A percentile compares a stretch with the other conserved stretches of the same genome.
phyloP scores from a whole-genome alignment of 92 coral and sea anemone genomes.

The Isaurus tuberculatus region DNA sequence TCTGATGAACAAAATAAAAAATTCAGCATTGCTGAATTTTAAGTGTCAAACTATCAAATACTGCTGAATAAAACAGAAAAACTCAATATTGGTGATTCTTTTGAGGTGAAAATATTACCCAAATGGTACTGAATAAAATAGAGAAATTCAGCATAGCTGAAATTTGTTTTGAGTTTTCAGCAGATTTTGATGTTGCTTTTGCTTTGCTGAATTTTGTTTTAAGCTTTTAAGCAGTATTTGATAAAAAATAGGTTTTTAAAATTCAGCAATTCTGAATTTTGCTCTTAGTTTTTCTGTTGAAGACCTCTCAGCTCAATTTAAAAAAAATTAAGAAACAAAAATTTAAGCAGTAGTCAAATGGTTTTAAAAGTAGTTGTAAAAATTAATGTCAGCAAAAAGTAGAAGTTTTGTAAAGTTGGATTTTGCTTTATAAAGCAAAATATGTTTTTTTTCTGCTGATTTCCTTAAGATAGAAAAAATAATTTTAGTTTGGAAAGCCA shows the following conservation, averaged over 20 bases:
- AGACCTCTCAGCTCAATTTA: conserved; percentile 10
- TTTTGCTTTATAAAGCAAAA: conserved; percentile 21
- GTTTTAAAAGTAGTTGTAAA: conserved; percentile 17
- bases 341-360: conserved; percentile 26
- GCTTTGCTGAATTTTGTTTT: conserved; percentile 2
- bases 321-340: conserved; percentile 12
- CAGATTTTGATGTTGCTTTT: neutral
- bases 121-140: conserved; percentile 7
- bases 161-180: neutral
- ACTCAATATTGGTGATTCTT: neutral
- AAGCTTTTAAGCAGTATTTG: neutral
- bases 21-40: neutral
- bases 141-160: conserved; percentile 2
- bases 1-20: conserved; percentile 7
- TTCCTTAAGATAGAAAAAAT: conserved; percentile 16
- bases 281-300: conserved; percentile 4
- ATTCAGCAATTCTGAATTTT: conserved; percentile 23
- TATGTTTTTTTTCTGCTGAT: conserved; percentile 10
- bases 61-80: neutral
- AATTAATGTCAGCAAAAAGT: conserved; percentile 17
- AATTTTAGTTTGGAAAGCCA: conserved; percentile 31
- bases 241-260: neutral
- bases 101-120: conserved; percentile 14
- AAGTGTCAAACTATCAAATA: neutral
- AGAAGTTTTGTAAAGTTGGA: neutral